These are phyloP conservation scores for Chionoecetes opilio DNA, from an alignment of 1,140 invertebrate species.

Conservation along the genomic window DNA sequence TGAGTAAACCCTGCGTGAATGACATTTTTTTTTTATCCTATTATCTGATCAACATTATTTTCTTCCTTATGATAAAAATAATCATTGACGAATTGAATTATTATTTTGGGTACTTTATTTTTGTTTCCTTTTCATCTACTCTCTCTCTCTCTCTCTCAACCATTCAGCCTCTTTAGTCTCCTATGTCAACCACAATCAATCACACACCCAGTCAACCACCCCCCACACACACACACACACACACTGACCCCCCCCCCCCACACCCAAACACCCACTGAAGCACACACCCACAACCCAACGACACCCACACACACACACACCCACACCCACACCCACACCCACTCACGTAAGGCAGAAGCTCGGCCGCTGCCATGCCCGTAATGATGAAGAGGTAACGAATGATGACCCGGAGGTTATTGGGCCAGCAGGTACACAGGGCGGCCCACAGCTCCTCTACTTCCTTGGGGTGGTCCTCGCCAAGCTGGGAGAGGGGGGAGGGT, in stretches of 20 bases:
- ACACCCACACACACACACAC: not conserved
- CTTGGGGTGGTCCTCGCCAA: slow-evolving; percentile 96
- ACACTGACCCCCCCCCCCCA: not conserved
- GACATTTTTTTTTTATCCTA: too few species aligned
- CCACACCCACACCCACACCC: not conserved
- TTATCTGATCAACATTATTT: too few species aligned
- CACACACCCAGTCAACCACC: not conserved
- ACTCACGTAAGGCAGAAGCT: slow-evolving; percentile 94
- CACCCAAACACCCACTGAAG: not conserved
- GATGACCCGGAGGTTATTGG: slow-evolving; percentile 98
- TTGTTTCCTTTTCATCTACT: not conserved
- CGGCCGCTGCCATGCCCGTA: slow-evolving; percentile 96
- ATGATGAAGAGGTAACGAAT: slow-evolving; percentile 98
- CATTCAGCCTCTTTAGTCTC: too few species aligned
- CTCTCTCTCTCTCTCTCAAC: too few species aligned
- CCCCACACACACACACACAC: not conserved
- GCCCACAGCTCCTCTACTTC: slow-evolving; percentile 98
- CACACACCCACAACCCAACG: not conserved
- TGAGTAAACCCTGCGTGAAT: too few species aligned
- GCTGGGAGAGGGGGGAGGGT: slow-evolving; percentile 86
- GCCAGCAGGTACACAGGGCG: slow-evolving; percentile 97
- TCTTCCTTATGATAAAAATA: too few species aligned
- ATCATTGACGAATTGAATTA: too few species aligned
- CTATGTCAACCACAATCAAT: not conserved
- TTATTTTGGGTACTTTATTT: too few species aligned